Conservation (phyloP, 2,797 vertebrate genomes). For the Cygnus olor region DNA sequence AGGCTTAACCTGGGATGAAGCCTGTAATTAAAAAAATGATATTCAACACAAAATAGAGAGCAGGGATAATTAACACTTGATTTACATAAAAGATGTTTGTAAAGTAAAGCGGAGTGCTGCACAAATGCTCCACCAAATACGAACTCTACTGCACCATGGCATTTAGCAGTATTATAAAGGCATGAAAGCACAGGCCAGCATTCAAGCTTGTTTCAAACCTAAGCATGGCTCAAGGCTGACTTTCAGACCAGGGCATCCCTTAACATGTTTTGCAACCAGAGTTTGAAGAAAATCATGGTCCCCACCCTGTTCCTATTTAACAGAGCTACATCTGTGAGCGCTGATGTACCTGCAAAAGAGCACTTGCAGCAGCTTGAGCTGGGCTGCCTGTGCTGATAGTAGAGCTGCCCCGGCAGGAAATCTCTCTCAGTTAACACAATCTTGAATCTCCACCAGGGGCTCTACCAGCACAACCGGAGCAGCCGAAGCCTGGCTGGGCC, state of each 20-base stretch:
- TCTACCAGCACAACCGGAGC: neutral
- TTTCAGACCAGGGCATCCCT: neutral
- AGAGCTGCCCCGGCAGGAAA: neutral
- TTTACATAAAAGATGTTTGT: conserved; percentile 81
- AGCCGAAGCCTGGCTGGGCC: neutral
- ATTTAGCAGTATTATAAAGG: neutral
- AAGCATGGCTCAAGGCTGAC: neutral
- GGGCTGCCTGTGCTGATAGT: neutral
- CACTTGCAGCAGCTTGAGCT: neutral
- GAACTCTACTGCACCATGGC: neutral
- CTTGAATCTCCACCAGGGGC: neutral
- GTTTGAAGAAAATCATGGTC: accelerated
- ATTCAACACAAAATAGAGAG: conserved; percentile 80
- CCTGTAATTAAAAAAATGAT: conserved; percentile 86
- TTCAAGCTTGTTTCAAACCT: neutral
- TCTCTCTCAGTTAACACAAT: neutral
- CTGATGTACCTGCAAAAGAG: neutral
- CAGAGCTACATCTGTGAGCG: accelerated
- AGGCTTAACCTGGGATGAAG: conserved; percentile 78
- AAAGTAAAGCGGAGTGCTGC: conserved; percentile 5
- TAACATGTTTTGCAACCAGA: neutral
- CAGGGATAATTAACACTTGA: conserved; percentile 85
- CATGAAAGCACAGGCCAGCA: neutral
- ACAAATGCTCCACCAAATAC: neutral
- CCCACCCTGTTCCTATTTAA: neutral